Evolutionary conservation across 2,888 invertebrate genomes (phyloP).

Genomic region (Drosophila rubida): DNA sequence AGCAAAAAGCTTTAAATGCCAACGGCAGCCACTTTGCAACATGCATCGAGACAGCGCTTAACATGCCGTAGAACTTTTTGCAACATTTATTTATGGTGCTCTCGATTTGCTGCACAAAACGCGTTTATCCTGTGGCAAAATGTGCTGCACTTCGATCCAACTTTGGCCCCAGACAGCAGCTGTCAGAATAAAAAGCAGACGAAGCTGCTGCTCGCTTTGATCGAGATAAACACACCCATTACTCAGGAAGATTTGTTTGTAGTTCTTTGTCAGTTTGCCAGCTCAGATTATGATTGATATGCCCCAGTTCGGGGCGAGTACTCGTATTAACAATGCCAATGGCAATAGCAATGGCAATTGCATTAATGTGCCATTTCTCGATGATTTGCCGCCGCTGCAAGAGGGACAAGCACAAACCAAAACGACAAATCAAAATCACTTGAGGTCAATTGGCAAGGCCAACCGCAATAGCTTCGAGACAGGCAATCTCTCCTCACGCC

Average conservation of each 20-base stretch:
- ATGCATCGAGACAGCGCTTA: slow-evolving; percentile 10
- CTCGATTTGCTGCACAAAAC: slow-evolving; percentile 56
- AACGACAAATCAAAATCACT: slow-evolving; percentile 63
- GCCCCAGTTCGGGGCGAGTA: not conserved
- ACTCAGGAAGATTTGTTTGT: not conserved
- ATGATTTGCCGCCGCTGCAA: slow-evolving; percentile 41
- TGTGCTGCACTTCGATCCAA: slow-evolving; percentile 17
- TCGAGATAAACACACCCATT: slow-evolving; percentile 2
- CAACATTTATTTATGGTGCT: slow-evolving; percentile 62
- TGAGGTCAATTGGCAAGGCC: slow-evolving; percentile 6
- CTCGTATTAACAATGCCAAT: not conserved
- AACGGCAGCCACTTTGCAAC: slow-evolving; percentile 35
- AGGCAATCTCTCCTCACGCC: not conserved
- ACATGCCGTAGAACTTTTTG: slow-evolving; percentile 11
- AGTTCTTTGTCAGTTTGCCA: not conserved
- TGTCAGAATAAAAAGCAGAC: not conserved
- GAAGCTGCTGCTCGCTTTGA: not conserved
- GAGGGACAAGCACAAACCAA: slow-evolving; percentile 9
- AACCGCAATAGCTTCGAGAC: not conserved
- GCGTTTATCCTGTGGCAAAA: slow-evolving; percentile 28
- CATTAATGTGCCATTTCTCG: slow-evolving; percentile 39
- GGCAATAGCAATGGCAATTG: slow-evolving; percentile 15
- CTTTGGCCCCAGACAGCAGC: slow-evolving; percentile 3
- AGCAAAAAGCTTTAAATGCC: slow-evolving; percentile 57
- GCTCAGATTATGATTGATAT: slow-evolving; percentile 9